Conservation (phyloP, 2,797 vertebrate genomes). For the Limosa lapponica region DNA sequence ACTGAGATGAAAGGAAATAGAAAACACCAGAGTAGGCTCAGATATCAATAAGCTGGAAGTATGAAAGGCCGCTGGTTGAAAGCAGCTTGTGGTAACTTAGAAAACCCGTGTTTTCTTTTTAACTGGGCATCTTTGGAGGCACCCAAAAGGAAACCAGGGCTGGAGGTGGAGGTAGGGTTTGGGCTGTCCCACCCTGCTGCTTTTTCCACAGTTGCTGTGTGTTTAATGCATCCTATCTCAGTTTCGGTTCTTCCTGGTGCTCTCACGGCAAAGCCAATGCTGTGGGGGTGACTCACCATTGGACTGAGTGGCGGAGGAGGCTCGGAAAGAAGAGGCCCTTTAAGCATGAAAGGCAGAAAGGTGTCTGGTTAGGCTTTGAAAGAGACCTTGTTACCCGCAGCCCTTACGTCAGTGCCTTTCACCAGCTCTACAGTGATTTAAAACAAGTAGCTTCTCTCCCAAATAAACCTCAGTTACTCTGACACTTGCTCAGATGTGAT, state of each 20-base stretch:
- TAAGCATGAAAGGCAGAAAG: background rate
- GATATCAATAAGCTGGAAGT: background rate
- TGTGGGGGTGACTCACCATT: background rate
- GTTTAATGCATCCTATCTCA: background rate
- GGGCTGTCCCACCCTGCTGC: background rate
- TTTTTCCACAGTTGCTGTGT: background rate
- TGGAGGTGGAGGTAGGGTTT: background rate
- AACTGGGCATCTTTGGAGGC: background rate
- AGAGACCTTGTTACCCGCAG: slow-evolving; percentile 47
- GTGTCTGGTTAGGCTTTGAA: slow-evolving; percentile 33
- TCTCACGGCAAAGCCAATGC: rapidly evolving
- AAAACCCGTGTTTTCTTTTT: background rate
- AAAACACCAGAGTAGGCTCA: background rate
- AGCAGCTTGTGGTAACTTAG: background rate
- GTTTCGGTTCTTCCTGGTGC: background rate
- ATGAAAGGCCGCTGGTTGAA: background rate
- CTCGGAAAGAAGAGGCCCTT: background rate
- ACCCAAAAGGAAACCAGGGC: background rate
- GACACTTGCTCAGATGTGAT: background rate
- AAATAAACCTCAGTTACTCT: slow-evolving; percentile 1
- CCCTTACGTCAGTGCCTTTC: slow-evolving; percentile 34
- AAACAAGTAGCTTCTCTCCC: slow-evolving; percentile 38
- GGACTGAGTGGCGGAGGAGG: background rate
- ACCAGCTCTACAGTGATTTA: slow-evolving; percentile 37
- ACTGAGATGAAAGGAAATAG: background rate